Evolutionary conservation across 2,888 invertebrate genomes (phyloP), one percentile per base, ranked within the genome.

Genomic region (Agriopis marginaria): DNA sequence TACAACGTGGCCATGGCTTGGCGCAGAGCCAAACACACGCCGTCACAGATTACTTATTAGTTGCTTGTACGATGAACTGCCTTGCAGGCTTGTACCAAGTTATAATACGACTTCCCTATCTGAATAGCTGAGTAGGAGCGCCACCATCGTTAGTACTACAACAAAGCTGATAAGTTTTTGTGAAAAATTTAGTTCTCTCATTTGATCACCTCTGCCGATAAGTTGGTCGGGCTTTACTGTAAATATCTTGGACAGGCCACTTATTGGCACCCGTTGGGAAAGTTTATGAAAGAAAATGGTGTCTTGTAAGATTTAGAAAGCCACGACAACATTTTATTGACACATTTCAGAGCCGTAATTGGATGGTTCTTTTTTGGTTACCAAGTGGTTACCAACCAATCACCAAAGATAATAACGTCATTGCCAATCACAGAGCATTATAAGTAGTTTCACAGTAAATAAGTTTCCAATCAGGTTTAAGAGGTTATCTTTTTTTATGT

Each of bases 1-100:
- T 63, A 63, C 63, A 23, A 42, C 54, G 63, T 68, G 54, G 51
- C 49, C 58, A 56, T 50, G 51, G 51, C 53, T 58, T 68, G 68
- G 68, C n/a, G 4, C 14, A 0, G 5, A 40, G 63, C 68, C 68
- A 63, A 60, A 49, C 59, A 60, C 9, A 40, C 60, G 62, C 39
- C 14, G 47, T 49, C 47, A 50, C 53, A 54, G 63, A 58, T 9
- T 63, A 49, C 42, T 68, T 54, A 56, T 45, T 45, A 63, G 54
- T 63, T 54, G 12, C 53, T 58, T 11, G 39, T 40, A 44, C 12
- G 50, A 51, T 58, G 50, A 58, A 58, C 47, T 55, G 40, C 55
- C 55, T 55, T 12, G 44, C 23, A 58, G 23, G 9, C 32, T 56
- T 56, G 58, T 45, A 44, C 9, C n/a, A 54, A 39, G 8, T 40